A percentile compares a stretch with the other conserved stretches of the same genome.
phyloP scores from a whole-genome alignment of 2,888 invertebrate species.

The Xestobium rufovillosum region DNA sequence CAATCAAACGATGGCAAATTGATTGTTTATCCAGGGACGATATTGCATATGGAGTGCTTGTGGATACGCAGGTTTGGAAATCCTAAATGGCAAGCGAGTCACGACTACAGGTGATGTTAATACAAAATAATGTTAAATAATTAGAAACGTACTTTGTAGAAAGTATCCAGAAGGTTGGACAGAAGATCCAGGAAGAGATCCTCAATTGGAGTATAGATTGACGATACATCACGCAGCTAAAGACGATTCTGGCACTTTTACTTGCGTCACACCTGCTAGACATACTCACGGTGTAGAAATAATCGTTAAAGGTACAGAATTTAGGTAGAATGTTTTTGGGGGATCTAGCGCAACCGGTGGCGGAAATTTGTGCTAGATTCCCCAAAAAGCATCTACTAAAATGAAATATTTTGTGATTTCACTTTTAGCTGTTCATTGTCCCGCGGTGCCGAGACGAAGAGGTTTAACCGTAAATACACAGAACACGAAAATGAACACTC shows the following conservation, averaged over 20 bases:
- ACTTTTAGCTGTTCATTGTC: constrained; percentile 64
- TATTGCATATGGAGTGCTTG: constrained; percentile 80
- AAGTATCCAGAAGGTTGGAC: constrained; percentile 77
- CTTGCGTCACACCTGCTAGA: constrained; percentile 78
- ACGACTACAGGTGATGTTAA: constrained; percentile 49
- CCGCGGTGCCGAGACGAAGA: constrained; percentile 62
- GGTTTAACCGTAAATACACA: constrained; percentile 65
- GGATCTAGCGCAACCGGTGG: not conserved
- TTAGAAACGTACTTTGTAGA: constrained; percentile 42
- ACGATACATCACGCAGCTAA: constrained; percentile 73
- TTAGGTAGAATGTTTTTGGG: constrained; percentile 3
- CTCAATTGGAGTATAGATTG: constrained; percentile 70
- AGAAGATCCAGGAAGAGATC: constrained; percentile 69
- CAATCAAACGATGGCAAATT: constrained; percentile 80
- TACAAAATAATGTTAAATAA: constrained; percentile 1
- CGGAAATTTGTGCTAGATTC: constrained; percentile 3
- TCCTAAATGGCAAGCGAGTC: constrained; percentile 76
- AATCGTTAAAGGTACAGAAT: constrained; percentile 59
- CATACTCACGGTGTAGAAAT: constrained; percentile 76
- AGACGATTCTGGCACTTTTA: constrained; percentile 77
- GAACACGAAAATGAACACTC: constrained; percentile 67
- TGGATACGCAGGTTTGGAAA: constrained; percentile 82
- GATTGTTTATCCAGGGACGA: constrained; percentile 78
- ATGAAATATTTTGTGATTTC: not conserved
- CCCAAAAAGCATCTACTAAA: not conserved